phyloP scores from a whole-genome alignment of 2,797 vertebrate genomes.

The Silurus lanzhouensis region DNA sequence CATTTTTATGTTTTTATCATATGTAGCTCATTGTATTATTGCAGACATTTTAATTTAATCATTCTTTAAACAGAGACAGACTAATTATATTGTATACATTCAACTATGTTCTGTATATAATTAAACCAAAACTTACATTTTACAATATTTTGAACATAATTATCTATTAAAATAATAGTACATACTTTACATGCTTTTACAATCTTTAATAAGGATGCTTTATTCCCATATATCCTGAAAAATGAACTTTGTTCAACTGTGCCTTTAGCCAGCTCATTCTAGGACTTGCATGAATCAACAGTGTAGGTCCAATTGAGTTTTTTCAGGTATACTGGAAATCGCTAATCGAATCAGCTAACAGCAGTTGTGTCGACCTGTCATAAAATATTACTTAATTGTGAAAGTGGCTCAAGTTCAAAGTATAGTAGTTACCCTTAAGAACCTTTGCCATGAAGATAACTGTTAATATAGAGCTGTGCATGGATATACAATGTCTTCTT shows the following conservation, averaged over 20 bases:
- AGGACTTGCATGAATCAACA: neutral
- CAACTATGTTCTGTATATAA: neutral
- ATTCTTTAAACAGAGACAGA: neutral
- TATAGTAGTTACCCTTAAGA: neutral
- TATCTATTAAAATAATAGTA: neutral
- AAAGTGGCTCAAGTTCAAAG: constrained; percentile 35
- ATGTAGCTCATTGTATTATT: neutral
- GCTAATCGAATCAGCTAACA: neutral
- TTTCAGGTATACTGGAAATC: neutral
- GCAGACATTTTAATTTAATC: neutral
- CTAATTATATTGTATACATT: neutral
- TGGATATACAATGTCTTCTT: neutral
- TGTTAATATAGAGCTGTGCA: neutral
- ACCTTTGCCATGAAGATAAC: neutral
- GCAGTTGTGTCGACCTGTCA: constrained; percentile 11
- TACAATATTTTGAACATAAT: too few species aligned
- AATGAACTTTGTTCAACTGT: neutral
- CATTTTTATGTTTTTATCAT: neutral
- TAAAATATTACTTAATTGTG: constrained; percentile 30
- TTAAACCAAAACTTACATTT: too few species aligned
- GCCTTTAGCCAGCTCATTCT: neutral
- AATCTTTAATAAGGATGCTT: neutral
- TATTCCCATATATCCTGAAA: neutral
- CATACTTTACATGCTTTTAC: neutral
- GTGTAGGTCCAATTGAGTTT: neutral